Evolutionary conservation across 2,888 invertebrate species (phyloP).

Genomic region (Eueremaeus valkanovi): DNA sequence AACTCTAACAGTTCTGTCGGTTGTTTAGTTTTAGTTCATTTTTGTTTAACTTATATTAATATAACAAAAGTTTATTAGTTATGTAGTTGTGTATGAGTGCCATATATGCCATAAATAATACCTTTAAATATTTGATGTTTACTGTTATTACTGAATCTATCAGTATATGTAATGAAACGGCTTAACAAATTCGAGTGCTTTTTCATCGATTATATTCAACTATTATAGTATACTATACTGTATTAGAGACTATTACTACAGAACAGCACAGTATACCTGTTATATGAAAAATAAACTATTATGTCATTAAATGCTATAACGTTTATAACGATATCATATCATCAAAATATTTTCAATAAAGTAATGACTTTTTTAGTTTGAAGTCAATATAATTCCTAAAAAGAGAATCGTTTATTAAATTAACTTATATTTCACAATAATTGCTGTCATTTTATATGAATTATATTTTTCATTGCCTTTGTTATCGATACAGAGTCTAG

Average conservation of each 20-base stretch:
- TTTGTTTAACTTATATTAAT: constrained; percentile 11
- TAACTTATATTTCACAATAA: no score
- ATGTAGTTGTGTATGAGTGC: no score
- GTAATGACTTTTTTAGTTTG: background rate
- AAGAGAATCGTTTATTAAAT: background rate
- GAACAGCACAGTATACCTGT: constrained; percentile 1
- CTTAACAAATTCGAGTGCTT: constrained; percentile 17
- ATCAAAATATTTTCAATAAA: background rate
- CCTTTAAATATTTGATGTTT: constrained; percentile 25
- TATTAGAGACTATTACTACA: no score
- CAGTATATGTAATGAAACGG: constrained; percentile 23
- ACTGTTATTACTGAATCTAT: constrained; percentile 19
- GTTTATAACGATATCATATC: background rate
- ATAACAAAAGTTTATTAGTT: constrained; percentile 29
- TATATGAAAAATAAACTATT: no score
- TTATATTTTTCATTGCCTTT: no score
- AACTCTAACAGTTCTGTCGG: background rate
- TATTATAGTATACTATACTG: background rate
- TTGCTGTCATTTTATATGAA: no score
- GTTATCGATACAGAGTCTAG: no score
- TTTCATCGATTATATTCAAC: constrained; percentile 7
- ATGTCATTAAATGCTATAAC: background rate
- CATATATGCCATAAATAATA: constrained; percentile 23
- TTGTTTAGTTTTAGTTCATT: background rate
- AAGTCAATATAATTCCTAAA: background rate